Base-by-base conservation (phyloP, 2,113 vertebrate genomes). In the Corynorhinus townsendii region DNA sequence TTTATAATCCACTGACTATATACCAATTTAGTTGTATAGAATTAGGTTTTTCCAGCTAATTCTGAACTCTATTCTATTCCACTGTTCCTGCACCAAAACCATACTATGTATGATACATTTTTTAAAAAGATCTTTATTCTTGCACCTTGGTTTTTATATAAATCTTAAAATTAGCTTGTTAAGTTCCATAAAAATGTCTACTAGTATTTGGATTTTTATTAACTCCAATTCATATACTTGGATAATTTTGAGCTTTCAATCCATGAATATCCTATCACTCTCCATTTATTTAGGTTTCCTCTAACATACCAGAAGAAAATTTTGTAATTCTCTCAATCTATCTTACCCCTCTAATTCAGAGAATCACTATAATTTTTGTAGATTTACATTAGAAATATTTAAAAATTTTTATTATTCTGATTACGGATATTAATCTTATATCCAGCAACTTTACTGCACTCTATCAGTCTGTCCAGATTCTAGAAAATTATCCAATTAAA, bases 131-230 rank as follows among this genome's bases (percentile, higher is more conserved):
- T 43, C 11, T 80, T 87, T 56, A 62, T 38, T 64, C 30, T 72
- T 84, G 14, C 2, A 47, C 5, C 3, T 56, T 49, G 10, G 11
- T 72, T 94, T 95, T 87, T 56, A 93, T 11, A 76, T 64, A 90
- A 84, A 87, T 66, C 28, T 88, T 92, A 95, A 91, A 76, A 76
- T 62, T 68, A 93, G 19, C 38, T 92, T 87, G 14, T 43, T 15
- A 93, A 86, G 28, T 19, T 73, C 7, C n/a, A 73, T 40, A 59
- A 93, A 89, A 91, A 72, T 19, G 20, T 86, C 35, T 71, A 62
- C 26, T 62, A 62, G 26, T 11, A 28, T 17, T 91, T 69, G n/a
- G 15, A 82, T 75, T 83, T 71, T 91, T 52, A 73, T 79, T 12
- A n/a, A 19, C 76, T 90, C 40, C 56, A 93, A 83, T 45, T 79